phyloP scores from a whole-genome alignment of 2,797 vertebrate species.

The Anguilla marmorata region DNA sequence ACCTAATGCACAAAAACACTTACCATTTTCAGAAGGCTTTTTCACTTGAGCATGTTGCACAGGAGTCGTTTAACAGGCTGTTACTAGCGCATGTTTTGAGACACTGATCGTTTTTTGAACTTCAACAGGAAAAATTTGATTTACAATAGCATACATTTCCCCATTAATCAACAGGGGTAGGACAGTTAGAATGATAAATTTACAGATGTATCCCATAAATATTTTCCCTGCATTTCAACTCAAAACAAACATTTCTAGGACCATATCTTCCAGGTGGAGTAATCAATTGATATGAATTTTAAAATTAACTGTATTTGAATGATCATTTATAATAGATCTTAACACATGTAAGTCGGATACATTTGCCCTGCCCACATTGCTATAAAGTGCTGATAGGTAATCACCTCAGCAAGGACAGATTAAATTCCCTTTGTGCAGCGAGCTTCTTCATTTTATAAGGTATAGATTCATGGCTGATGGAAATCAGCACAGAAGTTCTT shows the following conservation, averaged over 20 bases:
- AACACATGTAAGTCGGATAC: neutral
- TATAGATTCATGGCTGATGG: neutral
- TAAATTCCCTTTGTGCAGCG: neutral
- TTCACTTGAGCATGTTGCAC: neutral
- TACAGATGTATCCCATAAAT: neutral
- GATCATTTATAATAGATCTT: neutral
- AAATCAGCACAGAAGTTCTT: neutral
- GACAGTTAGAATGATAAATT: neutral
- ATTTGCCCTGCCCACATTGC: neutral
- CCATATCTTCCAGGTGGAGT: neutral
- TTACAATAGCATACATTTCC: neutral
- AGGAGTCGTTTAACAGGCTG: neutral
- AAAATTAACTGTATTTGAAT: neutral
- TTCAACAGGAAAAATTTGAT: neutral
- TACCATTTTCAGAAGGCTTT: neutral
- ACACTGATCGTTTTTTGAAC: neutral
- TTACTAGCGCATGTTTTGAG: neutral
- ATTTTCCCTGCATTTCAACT: neutral
- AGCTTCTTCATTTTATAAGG: neutral
- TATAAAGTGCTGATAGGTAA: slow-evolving; percentile 6
- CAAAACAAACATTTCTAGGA: neutral
- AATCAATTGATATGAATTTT: neutral
- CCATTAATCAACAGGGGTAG: neutral
- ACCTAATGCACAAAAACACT: neutral
- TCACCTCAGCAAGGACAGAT: neutral